phyloP scores from a whole-genome alignment of 2,797 vertebrate species.

The Jordanella pulchra region DNA sequence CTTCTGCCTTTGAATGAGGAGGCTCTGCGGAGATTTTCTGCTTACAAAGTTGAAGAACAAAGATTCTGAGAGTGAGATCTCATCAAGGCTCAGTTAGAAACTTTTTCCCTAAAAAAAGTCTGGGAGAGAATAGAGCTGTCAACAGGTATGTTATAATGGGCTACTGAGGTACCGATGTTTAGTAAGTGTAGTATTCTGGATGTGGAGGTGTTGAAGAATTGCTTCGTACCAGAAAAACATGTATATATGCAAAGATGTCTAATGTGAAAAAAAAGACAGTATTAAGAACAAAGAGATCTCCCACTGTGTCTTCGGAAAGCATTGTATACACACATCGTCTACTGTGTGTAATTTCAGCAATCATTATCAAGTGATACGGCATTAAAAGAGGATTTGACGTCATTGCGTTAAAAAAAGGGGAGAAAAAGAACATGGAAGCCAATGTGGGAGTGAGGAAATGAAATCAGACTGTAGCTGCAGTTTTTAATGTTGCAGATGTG shows the following conservation, averaged over 20 bases:
- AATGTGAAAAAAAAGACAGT: slow-evolving; percentile 9
- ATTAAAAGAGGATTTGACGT: slow-evolving; percentile 41
- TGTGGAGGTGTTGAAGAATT: slow-evolving; percentile 20
- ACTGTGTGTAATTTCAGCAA: slow-evolving; percentile 18
- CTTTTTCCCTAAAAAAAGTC: neutral
- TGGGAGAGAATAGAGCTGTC: slow-evolving; percentile 11
- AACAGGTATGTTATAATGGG: slow-evolving; percentile 2
- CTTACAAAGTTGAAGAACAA: slow-evolving; percentile 14
- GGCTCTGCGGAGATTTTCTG: slow-evolving; percentile 4
- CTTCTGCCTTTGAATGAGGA: slow-evolving; percentile 13
- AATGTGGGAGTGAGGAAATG: slow-evolving; percentile 19
- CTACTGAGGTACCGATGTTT: slow-evolving; percentile 6
- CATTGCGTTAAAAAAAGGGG: slow-evolving; percentile 23
- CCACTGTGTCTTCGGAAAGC: neutral
- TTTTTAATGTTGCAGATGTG: slow-evolving; percentile 13
- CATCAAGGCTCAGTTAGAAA: slow-evolving; percentile 7
- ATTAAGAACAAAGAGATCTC: neutral
- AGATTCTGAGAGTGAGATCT: slow-evolving; percentile 5
- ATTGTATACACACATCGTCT: neutral
- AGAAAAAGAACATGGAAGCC: neutral
- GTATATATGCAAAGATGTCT: neutral
- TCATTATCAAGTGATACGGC: slow-evolving; percentile 32
- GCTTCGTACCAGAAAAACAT: slow-evolving; percentile 17
- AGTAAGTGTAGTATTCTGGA: neutral
- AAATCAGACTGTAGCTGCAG: neutral